These are phyloP conservation scores for Drosophila nr. fundita DNA, from an alignment of 2,888 invertebrate genomes.

Conservation along the genomic window DNA sequence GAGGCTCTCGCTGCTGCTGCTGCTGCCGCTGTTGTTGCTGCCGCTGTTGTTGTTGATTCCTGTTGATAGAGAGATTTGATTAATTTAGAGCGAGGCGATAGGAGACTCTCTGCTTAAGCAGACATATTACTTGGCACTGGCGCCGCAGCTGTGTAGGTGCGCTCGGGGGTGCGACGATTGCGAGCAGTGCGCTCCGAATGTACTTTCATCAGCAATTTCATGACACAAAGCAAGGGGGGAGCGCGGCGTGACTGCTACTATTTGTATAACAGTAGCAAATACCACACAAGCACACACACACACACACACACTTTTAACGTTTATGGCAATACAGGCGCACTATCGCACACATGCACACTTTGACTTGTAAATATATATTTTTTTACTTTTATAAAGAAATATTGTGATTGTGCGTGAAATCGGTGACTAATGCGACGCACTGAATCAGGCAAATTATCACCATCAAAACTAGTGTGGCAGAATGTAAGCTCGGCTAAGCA, in stretches of 20 bases:
- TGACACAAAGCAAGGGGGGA: conserved; percentile 28
- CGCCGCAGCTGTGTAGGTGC: conserved; percentile 54
- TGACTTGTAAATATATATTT: not conserved
- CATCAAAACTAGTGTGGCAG: conserved; percentile 9
- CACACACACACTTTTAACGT: conserved; percentile 1
- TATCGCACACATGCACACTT: conserved; percentile 1
- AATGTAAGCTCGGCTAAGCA: not conserved
- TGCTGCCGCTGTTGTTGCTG: conserved; percentile 10
- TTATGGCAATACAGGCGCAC: not conserved
- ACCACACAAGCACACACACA: conserved; percentile 1
- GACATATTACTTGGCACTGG: conserved; percentile 33
- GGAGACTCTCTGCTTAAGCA: not conserved
- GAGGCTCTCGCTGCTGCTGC: conserved; percentile 12
- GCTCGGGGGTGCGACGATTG: conserved; percentile 39
- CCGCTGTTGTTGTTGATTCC: conserved; percentile 46
- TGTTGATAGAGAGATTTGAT: conserved; percentile 11
- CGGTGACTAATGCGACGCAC: conserved; percentile 29
- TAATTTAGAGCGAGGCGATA: not conserved
- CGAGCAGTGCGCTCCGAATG: conserved; percentile 68
- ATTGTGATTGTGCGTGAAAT: not conserved
- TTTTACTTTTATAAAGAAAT: not conserved
- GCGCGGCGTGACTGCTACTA: not conserved
- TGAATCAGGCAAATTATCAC: conserved; percentile 34
- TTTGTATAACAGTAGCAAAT: conserved; percentile 21
- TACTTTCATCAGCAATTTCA: conserved; percentile 84